Percentiles rank a stretch among this genome's conserved stretches.
Evolutionary conservation across 2,113 vertebrate species (phyloP).

Genomic region (Willisornis vidua): DNA sequence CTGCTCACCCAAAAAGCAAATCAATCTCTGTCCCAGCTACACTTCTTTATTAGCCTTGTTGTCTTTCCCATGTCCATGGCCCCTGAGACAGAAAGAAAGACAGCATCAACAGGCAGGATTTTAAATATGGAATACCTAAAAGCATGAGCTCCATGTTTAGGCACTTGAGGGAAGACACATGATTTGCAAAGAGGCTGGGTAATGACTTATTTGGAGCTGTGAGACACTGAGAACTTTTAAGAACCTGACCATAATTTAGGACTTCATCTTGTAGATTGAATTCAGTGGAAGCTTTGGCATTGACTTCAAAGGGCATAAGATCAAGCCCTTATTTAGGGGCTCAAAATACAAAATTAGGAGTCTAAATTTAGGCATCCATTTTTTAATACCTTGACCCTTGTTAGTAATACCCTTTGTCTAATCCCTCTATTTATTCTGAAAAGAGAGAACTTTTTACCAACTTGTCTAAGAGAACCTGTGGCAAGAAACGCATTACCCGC

Average conservation of each 20-base stretch:
- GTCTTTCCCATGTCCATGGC: background rate
- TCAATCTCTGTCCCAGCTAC: background rate
- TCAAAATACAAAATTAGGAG: constrained; percentile 36
- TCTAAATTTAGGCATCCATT: constrained; percentile 15
- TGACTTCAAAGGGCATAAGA: constrained; percentile 39
- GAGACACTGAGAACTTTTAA: background rate
- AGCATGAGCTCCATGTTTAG: background rate
- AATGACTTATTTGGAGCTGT: background rate
- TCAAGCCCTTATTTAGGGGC: constrained; percentile 11
- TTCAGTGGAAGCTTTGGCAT: constrained; percentile 17
- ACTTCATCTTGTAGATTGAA: constrained; percentile 15
- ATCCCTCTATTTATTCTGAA: background rate
- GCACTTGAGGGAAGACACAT: background rate
- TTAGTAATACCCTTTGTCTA: constrained; percentile 3
- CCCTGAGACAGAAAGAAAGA: background rate
- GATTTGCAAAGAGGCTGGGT: constrained; percentile 4
- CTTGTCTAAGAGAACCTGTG: background rate
- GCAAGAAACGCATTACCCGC: background rate
- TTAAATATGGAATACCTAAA: constrained; percentile 38
- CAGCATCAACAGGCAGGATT: background rate
- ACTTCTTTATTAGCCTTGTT: background rate
- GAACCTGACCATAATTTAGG: constrained; percentile 16
- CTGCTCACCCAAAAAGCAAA: background rate
- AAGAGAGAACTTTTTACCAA: background rate
- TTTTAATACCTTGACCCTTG: constrained; percentile 20